A percentile compares a stretch with the other conserved stretches of the same genome.
Conservation (phyloP, 2,113 vertebrate genomes). For the Microcebus murinus region DNA sequence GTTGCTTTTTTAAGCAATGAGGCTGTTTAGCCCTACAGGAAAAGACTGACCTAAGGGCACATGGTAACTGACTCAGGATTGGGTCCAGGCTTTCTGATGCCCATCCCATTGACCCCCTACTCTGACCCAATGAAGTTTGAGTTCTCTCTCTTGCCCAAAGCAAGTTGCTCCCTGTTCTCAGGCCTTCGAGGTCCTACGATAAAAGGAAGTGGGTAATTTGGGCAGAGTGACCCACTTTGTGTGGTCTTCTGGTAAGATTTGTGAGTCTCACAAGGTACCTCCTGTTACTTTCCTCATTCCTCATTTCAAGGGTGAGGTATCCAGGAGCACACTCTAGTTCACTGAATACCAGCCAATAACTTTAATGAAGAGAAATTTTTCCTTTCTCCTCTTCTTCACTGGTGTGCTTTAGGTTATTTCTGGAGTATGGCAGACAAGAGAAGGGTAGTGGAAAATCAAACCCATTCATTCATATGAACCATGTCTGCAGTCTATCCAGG, state of each 20-base stretch:
- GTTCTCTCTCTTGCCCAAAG: constrained; percentile 2
- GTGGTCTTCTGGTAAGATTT: constrained; percentile 23
- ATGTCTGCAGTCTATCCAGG: background rate
- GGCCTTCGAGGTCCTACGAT: background rate
- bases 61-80: constrained; percentile 10
- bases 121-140: background rate
- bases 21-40: background rate
- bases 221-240: background rate
- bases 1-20: background rate
- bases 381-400: constrained; percentile 10
- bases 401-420: constrained; percentile 50
- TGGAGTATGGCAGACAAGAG: constrained; percentile 38
- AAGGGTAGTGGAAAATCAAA: constrained; percentile 57
- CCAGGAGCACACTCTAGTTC: constrained; percentile 1
- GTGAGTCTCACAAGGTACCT: background rate
- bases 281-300: constrained; percentile 35
- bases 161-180: background rate
- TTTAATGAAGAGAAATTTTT: constrained; percentile 48
- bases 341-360: constrained; percentile 9
- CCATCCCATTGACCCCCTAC: background rate
- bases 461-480: constrained; percentile 43
- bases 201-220: constrained; percentile 47
- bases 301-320: background rate
- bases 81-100: background rate
- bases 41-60: background rate